Evolutionary conservation across 2,888 invertebrate genomes (phyloP), one percentile per base, ranked within the genome.

Genomic region (Trypoxylon attenuatum): DNA sequence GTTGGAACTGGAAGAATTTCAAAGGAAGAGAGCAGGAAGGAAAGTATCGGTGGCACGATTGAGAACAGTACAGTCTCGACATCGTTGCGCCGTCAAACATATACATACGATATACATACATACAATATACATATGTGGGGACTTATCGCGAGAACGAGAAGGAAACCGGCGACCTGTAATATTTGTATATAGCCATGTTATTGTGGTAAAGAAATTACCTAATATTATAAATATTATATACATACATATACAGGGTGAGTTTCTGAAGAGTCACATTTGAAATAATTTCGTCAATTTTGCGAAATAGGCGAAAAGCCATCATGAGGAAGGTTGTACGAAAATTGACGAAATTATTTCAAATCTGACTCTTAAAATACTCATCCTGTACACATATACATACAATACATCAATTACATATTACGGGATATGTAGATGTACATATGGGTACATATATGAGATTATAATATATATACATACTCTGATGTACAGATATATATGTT

Each of bases 151-250:
- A 16, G 46, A 41, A 23, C 16, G n/a, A 41, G 19, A 15, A 4
- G 41, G 19, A 27, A 10, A 6, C 5, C 5, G 19, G 59, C 59
- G 57, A 65, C 67, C 76, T 81, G 82, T 82, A 83, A 82, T 75
- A 76, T 76, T 76, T 76, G 76, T 76, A 76, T 63, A 76, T 76
- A 76, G 65, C 69, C 69, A 76, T 69, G 67, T 73, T 73, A 74
- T 60, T 53, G 69, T 71, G 75, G 73, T 73, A 71, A 71, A 59
- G 62, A 57, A 53, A 69, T 67, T 68, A 76, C 58, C 61, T 76
- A 73, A 63, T 65, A 66, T 63, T 71, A 71, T 69, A 63, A 62
- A 65, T 58, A 69, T 59, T 58, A 70, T 70, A 69, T 66, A 53
- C 52, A 59, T 50, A 58, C 45, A 50, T 49, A 56, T 45, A 62